phyloP scores from a whole-genome alignment of 2,113 vertebrate species.

The Prolemur simus region DNA sequence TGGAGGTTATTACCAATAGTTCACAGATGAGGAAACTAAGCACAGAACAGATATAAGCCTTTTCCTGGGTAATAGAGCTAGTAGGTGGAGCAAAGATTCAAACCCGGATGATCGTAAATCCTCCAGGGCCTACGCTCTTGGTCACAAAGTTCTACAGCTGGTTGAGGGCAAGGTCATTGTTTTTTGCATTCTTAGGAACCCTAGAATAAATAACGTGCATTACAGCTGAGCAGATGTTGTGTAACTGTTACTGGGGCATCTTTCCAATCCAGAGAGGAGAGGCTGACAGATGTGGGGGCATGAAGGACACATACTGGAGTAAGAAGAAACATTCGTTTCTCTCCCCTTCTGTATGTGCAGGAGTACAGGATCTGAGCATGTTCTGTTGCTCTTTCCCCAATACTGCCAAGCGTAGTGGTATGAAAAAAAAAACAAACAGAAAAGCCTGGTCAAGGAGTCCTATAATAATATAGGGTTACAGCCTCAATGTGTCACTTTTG shows the following conservation, averaged over 20 bases:
- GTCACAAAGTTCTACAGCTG: neutral
- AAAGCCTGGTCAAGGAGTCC: neutral
- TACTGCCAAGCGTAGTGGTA: neutral
- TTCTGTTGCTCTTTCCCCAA: neutral
- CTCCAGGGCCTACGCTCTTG: neutral
- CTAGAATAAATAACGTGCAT: neutral
- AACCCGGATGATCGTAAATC: neutral
- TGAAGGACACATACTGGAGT: neutral
- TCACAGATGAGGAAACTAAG: neutral
- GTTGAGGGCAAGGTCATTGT: neutral
- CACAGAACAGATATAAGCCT: neutral
- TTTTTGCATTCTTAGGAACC: neutral
- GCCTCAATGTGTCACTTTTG: neutral
- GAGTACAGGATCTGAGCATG: neutral
- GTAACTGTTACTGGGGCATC: neutral
- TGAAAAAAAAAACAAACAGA: neutral
- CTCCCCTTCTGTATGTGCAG: neutral
- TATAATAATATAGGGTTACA: neutral
- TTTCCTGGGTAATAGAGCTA: neutral
- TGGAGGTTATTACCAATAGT: neutral
- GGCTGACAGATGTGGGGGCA: neutral
- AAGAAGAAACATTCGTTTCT: neutral
- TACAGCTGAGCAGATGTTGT: neutral
- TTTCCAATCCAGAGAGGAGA: neutral
- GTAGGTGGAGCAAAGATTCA: neutral